A percentile compares a stretch with the other conserved stretches of the same genome.
Conservation (phyloP, 2,888 invertebrate species). For the Parelbella ahira region DNA sequence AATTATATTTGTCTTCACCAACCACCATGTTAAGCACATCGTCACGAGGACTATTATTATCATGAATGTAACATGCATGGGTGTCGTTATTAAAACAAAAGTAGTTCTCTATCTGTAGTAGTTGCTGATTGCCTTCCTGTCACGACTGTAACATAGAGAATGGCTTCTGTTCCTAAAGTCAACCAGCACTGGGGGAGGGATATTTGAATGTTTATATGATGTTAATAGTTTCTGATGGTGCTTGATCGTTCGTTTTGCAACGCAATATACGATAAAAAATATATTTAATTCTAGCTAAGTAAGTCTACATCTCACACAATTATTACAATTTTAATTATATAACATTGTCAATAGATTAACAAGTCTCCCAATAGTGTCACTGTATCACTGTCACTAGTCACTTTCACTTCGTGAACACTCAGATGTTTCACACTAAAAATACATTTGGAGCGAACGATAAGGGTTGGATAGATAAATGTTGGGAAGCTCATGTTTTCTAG, state of each 20-base stretch:
- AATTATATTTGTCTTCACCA: constrained; percentile 37
- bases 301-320: constrained; percentile 49
- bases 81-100: constrained; percentile 10
- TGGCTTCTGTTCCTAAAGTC: constrained; percentile 6
- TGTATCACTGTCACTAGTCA: constrained; percentile 32
- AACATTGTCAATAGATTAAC: constrained; percentile 41
- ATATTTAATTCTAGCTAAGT: constrained; percentile 44
- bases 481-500: constrained; percentile 22
- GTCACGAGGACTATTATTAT: constrained; percentile 60
- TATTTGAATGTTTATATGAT: constrained; percentile 10
- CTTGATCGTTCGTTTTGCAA: constrained; percentile 42
- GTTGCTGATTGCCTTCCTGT: not conserved
- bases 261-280: constrained; percentile 41
- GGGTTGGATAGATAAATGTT: constrained; percentile 7
- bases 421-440: constrained; percentile 28
- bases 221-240: constrained; percentile 16
- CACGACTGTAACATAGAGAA: constrained; percentile 7
- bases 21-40: constrained; percentile 47
- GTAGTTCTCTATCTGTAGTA: not conserved
- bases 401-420: constrained; percentile 29
- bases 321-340: constrained; percentile 39
- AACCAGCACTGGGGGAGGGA: constrained; percentile 1
- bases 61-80: constrained; percentile 59
- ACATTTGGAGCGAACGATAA: constrained; percentile 47
- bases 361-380: constrained; percentile 34